Evolutionary conservation across 1,140 invertebrate genomes (phyloP).

Genomic region (Euschistus heros): DNA sequence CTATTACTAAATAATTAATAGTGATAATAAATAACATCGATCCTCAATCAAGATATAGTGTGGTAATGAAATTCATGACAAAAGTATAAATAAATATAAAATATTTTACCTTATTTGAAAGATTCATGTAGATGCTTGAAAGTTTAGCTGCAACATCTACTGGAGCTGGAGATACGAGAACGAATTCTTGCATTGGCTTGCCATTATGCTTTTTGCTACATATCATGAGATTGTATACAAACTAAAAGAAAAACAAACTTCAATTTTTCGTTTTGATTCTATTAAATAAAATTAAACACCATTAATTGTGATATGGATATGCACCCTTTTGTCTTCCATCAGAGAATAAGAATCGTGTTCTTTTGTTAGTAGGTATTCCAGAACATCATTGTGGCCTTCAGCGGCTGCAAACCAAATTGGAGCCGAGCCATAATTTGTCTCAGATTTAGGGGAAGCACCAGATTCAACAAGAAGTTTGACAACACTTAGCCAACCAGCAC

Average conservation of each 20-base stretch:
- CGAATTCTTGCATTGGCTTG: conserved; percentile 92
- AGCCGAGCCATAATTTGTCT: conserved; percentile 86
- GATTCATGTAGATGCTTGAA: conserved; percentile 79
- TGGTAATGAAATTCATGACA: too few relatives aligned
- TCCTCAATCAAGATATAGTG: too few relatives aligned
- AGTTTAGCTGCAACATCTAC: conserved; percentile 97
- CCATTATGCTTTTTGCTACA: conserved; percentile 95
- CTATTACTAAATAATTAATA: too few relatives aligned
- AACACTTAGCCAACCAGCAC: conserved; percentile 88
- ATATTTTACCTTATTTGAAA: conserved; percentile 63
- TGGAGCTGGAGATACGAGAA: conserved; percentile 90
- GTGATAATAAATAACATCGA: too few relatives aligned
- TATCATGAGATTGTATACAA: conserved; percentile 97
- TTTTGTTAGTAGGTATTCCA: conserved; percentile 92
- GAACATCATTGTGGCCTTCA: conserved; percentile 89
- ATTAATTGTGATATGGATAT: neutral
- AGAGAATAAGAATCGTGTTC: conserved; percentile 93
- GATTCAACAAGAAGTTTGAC: conserved; percentile 91
- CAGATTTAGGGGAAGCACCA: conserved; percentile 85
- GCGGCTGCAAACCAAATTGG: conserved; percentile 95
- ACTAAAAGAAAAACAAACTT: conserved; percentile 44
- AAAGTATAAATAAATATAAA: too few relatives aligned
- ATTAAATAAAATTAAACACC: neutral
- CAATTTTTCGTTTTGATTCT: neutral
- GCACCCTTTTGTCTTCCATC: conserved; percentile 88